These are phyloP conservation scores for Steromphala cineraria DNA, from an alignment of 2,888 invertebrate genomes.

Conservation along the genomic window DNA sequence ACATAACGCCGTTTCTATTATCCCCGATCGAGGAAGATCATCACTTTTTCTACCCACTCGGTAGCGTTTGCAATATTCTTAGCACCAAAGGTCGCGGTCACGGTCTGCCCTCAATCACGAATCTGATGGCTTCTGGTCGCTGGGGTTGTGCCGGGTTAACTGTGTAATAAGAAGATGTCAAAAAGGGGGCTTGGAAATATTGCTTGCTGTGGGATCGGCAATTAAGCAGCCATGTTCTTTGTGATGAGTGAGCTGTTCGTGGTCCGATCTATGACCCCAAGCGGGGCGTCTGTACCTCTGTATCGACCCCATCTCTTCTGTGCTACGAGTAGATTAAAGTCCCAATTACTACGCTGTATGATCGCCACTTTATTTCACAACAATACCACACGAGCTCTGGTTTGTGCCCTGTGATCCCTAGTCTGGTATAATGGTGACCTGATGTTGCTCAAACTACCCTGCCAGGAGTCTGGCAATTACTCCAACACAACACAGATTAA, in stretches of 20 bases:
- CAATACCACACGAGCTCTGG: constrained; percentile 1
- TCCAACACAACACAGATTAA: constrained; percentile 20
- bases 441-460: not conserved
- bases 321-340: constrained; percentile 17
- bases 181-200: not conserved
- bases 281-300: not conserved
- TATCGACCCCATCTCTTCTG: not conserved
- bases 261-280: constrained; percentile 16
- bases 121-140: constrained; percentile 23
- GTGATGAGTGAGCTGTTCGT: constrained; percentile 17
- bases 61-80: constrained; percentile 9
- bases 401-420: constrained; percentile 7
- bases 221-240: constrained; percentile 37
- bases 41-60: constrained; percentile 7
- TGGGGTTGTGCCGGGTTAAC: constrained; percentile 34
- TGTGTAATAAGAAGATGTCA: constrained; percentile 40
- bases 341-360: constrained; percentile 22
- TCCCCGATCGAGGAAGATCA: constrained; percentile 14
- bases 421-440: not conserved
- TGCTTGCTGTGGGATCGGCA: constrained; percentile 25
- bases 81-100: not conserved
- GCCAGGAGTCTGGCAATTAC: constrained; percentile 5
- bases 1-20: constrained; percentile 29
- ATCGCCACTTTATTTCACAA: constrained; percentile 23
- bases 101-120: constrained; percentile 19